Base-by-base conservation (phyloP, 2,797 vertebrate species). In the Craterocephalus amniculus region DNA sequence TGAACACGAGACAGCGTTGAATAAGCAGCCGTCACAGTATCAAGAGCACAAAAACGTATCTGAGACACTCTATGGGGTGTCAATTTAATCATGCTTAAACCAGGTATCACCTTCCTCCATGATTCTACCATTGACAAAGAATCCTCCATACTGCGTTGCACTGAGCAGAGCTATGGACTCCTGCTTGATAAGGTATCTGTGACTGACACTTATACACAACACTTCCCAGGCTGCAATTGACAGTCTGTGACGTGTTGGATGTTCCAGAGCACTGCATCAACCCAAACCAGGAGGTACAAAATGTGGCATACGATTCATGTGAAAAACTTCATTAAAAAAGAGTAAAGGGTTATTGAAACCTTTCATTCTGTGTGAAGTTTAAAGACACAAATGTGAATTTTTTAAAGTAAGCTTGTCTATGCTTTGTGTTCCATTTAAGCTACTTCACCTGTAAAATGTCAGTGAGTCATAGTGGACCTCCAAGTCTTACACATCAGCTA, bases 41-140 rank as follows among this genome's bases (percentile, higher is more conserved):
- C 87, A 81, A 88, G 88, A 84, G 83, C 86, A 86, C 88, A 86
- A 89, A 88, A 87, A 92, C 83, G 82, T 75, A 92, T 89, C 88
- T 73, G 90, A 93, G 91, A 89, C 93, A 91, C 91, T 93, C 89
- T 92, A 88, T 91, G 93, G 90, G 93, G 93, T 92, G 93, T 94
- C 93, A 93, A 89, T 94, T 93, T 94, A 94, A 94, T 93, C 91
- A 91, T 91, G 89, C 87, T 88, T 91, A 83, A 92, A 88, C 87
- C 90, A 80, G 89, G 90, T 94, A 92, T 94, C 92, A 83, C 79
- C 85, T 94, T 94, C 75, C 90, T 82, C 58, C 75, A 89, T 86
- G 89, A 92, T 87, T 93, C 89, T 75, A 76, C 80, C 88, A 91
- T 88, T 89, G 90, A 93, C 92, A 93, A 90, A 87, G 84, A 92